These are phyloP conservation scores for Pristis pectinata DNA, from an alignment of 2,797 vertebrate species.

Conservation along the genomic window DNA sequence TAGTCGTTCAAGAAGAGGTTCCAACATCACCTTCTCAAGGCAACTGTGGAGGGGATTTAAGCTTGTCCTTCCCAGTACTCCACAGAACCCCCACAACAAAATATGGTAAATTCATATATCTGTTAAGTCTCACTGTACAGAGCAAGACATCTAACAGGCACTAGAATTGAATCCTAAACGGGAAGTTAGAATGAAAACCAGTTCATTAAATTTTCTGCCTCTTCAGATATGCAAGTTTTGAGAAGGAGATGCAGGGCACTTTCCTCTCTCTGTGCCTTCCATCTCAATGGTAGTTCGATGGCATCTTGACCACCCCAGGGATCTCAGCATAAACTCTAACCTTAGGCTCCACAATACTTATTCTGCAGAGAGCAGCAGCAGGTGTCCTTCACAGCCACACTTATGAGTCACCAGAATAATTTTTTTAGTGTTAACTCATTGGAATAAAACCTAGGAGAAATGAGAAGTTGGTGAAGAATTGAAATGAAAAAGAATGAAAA, in stretches of 20 bases:
- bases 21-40: background rate
- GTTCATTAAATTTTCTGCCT: background rate
- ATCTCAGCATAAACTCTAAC: background rate
- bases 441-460: background rate
- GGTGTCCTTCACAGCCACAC: background rate
- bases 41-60: background rate
- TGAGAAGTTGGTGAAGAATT: background rate
- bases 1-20: no score
- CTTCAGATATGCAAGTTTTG: background rate
- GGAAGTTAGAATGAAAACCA: background rate
- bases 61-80: no score
- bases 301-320: background rate
- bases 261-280: background rate
- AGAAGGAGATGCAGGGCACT: background rate
- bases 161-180: background rate
- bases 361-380: no score
- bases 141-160: background rate
- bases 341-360: background rate
- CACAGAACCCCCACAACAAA: background rate
- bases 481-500: background rate
- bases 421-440: background rate
- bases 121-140: no score
- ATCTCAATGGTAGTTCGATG: background rate
- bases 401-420: background rate
- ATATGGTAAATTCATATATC: no score